Conservation (phyloP, 2,113 vertebrate genomes). For the Blennius ocellaris region DNA sequence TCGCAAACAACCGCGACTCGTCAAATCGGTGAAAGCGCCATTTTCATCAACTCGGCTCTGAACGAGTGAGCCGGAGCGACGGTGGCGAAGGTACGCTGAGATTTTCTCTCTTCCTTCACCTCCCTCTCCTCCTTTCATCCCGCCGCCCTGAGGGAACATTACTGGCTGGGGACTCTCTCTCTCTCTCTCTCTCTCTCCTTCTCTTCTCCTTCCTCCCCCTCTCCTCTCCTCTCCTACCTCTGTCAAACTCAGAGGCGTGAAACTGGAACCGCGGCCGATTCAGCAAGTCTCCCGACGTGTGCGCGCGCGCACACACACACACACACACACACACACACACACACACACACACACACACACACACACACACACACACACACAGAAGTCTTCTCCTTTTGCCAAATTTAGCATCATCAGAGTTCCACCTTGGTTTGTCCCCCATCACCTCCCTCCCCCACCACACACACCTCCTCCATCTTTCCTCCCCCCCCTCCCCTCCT, state of each 20-base stretch:
- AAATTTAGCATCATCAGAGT: constrained; percentile 91
- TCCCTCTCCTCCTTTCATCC: constrained; percentile 53
- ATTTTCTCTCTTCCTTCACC: constrained; percentile 27
- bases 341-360: constrained; percentile 23
- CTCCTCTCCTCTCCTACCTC: constrained; percentile 39
- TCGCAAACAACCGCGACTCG: no score
- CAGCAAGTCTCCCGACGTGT: constrained; percentile 81
- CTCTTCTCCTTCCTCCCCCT: constrained; percentile 14
- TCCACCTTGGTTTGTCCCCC: constrained; percentile 86
- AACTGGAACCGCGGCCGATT: constrained; percentile 83
- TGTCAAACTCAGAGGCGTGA: constrained; percentile 79
- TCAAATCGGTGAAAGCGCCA: no score
- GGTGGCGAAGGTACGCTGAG: constrained; percentile 4
- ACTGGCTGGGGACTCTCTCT: constrained; percentile 67
- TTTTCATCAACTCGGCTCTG: neutral
- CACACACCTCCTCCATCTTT: constrained; percentile 39
- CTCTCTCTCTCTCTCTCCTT: constrained; percentile 46
- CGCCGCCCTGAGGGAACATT: constrained; percentile 76
- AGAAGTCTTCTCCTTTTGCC: constrained; percentile 86
- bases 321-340: constrained; percentile 27
- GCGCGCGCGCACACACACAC: constrained; percentile 44
- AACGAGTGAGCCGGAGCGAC: neutral
- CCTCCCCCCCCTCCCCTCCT: constrained; percentile 33
- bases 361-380: constrained; percentile 47
- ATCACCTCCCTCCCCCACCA: constrained; percentile 43